A percentile compares a stretch with the other conserved stretches of the same genome.
These are phyloP conservation scores for Listronotus bonariensis DNA, from an alignment of 1,140 invertebrate species.

Conservation along the genomic window DNA sequence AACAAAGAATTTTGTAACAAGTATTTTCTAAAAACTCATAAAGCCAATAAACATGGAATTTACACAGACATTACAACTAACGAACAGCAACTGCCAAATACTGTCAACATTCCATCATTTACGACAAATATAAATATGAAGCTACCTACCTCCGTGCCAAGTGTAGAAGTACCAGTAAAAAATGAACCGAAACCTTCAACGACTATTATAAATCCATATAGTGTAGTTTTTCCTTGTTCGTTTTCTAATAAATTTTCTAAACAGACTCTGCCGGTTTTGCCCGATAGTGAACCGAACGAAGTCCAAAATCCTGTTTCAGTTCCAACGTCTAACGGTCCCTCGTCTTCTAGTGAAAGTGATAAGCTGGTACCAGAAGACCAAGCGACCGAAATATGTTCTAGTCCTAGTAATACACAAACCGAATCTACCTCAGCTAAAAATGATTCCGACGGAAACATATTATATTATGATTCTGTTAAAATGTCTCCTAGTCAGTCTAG, in stretches of 20 bases:
- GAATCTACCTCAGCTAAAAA: slow-evolving; percentile 52
- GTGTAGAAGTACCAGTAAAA: slow-evolving; percentile 56
- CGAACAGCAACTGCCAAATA: slow-evolving; percentile 48
- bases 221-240: slow-evolving; percentile 42
- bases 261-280: slow-evolving; percentile 26
- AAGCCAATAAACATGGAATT: slow-evolving; percentile 93
- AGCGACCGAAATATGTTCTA: slow-evolving; percentile 42
- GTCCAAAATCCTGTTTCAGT: slow-evolving; percentile 27
- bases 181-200: slow-evolving; percentile 47
- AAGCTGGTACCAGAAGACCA: slow-evolving; percentile 41
- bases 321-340: slow-evolving; percentile 43
- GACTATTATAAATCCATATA: slow-evolving; percentile 45
- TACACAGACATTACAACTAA: slow-evolving; percentile 67
- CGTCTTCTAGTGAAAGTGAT: slow-evolving; percentile 46
- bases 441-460: slow-evolving; percentile 43
- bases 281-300: slow-evolving; percentile 42
- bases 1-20: slow-evolving; percentile 99
- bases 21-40: slow-evolving; percentile 98
- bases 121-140: slow-evolving; percentile 46
- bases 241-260: slow-evolving; percentile 46
- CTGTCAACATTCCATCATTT: slow-evolving; percentile 54
- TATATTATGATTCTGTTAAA: slow-evolving; percentile 48
- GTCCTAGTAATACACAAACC: slow-evolving; percentile 46
- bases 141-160: slow-evolving; percentile 51
- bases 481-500: slow-evolving; percentile 48